Conservation (phyloP, 37 sponge, comb jelly and placozoan species). For the Theonella swinhoei region DNA sequence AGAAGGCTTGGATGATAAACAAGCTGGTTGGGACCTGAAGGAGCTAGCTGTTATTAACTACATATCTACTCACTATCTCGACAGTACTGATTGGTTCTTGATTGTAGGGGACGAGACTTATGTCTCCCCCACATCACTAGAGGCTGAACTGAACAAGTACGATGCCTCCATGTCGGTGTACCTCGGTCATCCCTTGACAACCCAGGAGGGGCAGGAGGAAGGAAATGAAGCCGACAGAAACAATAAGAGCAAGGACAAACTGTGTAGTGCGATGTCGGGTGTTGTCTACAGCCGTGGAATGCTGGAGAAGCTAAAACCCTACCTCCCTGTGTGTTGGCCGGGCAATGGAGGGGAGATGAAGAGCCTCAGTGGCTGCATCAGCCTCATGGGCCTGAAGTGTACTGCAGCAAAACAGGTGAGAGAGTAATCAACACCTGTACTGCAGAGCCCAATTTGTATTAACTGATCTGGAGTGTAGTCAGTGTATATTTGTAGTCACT, state of each 20-base stretch:
- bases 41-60: slow-evolving; percentile 42
- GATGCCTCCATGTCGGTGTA: slow-evolving; percentile 31
- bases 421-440: too few relatives aligned
- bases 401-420: slow-evolving; percentile 57
- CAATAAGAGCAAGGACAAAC: too few relatives aligned
- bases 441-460: too few relatives aligned
- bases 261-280: slow-evolving; percentile 24
- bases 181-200: slow-evolving; percentile 9
- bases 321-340: slow-evolving; percentile 51
- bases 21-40: slow-evolving; percentile 44
- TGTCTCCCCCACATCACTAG: slow-evolving; percentile 14
- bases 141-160: slow-evolving; percentile 18
- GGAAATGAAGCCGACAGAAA: neutral
- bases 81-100: slow-evolving; percentile 54
- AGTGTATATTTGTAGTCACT: too few relatives aligned
- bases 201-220: neutral
- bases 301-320: slow-evolving; percentile 14
- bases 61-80: slow-evolving; percentile 29
- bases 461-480: too few relatives aligned
- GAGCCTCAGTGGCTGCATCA: slow-evolving; percentile 30
- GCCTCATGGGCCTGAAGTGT: slow-evolving; percentile 29
- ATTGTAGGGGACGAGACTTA: slow-evolving; percentile 45
- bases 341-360: slow-evolving; percentile 20
- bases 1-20: slow-evolving; percentile 36
- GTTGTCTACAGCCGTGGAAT: slow-evolving; percentile 48